These are phyloP conservation scores for Aurelia aurita complex sp. Pacific DNA, from an alignment of 30 jellyfish, hydroid and myxozoan genomes.

Conservation along the genomic window DNA sequence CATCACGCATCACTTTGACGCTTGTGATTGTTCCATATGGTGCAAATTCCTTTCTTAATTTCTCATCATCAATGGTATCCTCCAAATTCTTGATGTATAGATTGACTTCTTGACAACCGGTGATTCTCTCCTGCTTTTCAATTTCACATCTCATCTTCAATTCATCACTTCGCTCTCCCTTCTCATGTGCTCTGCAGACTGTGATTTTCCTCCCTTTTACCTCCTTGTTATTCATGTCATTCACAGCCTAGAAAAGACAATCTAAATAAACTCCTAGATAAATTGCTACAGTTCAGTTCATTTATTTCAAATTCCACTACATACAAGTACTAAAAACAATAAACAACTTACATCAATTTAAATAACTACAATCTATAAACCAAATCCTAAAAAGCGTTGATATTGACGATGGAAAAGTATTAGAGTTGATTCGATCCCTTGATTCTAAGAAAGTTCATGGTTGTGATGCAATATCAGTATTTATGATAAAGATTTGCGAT, in stretches of 20 bases:
- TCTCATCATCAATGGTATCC: conserved; percentile 96
- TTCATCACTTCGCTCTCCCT: conserved; percentile 88
- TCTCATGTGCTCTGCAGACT: conserved; percentile 97
- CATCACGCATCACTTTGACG: conserved; percentile 98
- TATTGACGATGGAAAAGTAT: too few relatives aligned
- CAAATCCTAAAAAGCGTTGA: too few relatives aligned
- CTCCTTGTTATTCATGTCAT: conserved; percentile 69
- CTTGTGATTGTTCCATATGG: conserved; percentile 96
- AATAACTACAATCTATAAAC: too few relatives aligned
- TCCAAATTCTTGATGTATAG: conserved; percentile 94
- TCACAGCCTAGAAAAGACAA: conserved; percentile 79
- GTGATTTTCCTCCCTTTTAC: conserved; percentile 81
- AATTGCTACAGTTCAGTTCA: too few relatives aligned
- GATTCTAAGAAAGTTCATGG: too few relatives aligned
- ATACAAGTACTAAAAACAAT: too few relatives aligned
- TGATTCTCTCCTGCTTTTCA: conserved; percentile 88
- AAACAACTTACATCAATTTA: too few relatives aligned
- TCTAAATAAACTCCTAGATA: not conserved
- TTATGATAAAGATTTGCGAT: too few relatives aligned
- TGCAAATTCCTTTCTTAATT: conserved; percentile 75
- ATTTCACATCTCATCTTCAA: conserved; percentile 84
- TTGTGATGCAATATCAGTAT: too few relatives aligned
- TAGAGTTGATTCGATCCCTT: too few relatives aligned
- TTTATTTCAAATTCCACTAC: too few relatives aligned
- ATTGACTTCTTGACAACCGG: conserved; percentile 95